phyloP scores from a whole-genome alignment of 2,888 invertebrate genomes.

The Pristionchus maxplancki region DNA sequence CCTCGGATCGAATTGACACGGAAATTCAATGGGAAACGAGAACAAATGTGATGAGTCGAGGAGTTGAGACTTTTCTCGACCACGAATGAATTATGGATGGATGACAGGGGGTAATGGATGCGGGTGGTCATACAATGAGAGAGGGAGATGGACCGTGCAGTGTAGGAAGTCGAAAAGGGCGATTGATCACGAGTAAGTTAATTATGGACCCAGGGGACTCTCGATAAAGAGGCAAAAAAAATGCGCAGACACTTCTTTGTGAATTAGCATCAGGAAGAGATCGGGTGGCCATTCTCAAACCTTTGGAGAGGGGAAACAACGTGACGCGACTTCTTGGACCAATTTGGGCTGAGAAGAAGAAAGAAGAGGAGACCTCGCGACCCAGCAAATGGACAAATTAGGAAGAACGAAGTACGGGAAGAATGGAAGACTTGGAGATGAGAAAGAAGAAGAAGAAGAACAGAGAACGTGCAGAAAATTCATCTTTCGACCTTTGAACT shows the following conservation, averaged over 20 bases:
- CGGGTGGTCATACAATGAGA: neutral
- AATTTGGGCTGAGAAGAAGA: neutral
- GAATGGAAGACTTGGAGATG: neutral
- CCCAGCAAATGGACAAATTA: constrained; percentile 14
- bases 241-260: neutral
- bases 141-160: neutral
- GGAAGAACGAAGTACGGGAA: constrained; percentile 11
- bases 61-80: neutral
- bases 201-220: neutral
- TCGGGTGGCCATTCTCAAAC: neutral
- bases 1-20: neutral
- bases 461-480: neutral
- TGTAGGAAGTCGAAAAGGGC: neutral
- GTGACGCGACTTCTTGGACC: neutral
- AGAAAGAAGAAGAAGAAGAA: neutral
- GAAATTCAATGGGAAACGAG: neutral
- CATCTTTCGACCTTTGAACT: neutral
- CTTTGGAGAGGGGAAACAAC: neutral
- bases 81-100: constrained; percentile 6
- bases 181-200: neutral
- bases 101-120: neutral
- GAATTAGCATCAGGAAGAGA: too few species aligned
- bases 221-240: neutral
- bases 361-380: constrained; percentile 6
- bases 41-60: neutral